phyloP scores from a whole-genome alignment of 2,797 vertebrate species.

The Nyctalus aviator region DNA sequence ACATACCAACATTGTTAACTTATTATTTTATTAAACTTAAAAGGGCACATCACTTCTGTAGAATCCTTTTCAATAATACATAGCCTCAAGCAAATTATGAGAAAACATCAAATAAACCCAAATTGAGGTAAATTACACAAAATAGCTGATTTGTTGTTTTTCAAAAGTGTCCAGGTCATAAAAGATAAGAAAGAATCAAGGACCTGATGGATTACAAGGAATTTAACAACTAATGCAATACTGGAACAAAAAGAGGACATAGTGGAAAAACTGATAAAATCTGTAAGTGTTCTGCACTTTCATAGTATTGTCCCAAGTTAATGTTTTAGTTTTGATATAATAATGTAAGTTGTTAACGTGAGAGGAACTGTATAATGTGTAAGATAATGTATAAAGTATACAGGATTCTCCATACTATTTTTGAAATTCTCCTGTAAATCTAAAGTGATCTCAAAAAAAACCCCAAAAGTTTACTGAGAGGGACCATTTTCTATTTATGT shows the following conservation, averaged over 20 bases:
- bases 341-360: background rate
- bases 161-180: background rate
- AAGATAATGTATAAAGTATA: too few relatives aligned
- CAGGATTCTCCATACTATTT: background rate
- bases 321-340: background rate
- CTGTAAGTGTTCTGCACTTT: background rate
- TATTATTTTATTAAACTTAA: background rate
- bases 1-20: background rate
- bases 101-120: background rate
- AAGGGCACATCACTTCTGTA: background rate
- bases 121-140: background rate
- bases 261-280: background rate
- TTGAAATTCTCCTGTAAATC: background rate
- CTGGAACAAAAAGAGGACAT: background rate
- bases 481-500: background rate
- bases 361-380: background rate
- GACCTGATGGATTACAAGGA: background rate
- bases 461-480: background rate
- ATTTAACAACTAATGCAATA: background rate
- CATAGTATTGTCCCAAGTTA: background rate
- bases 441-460: slow-evolving; percentile 22
- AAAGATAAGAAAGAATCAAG: background rate
- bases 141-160: background rate
- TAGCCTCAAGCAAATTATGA: background rate
- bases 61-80: background rate